These are phyloP conservation scores for Pygoscelis adeliae DNA, from an alignment of 2,113 vertebrate genomes.

Conservation along the genomic window DNA sequence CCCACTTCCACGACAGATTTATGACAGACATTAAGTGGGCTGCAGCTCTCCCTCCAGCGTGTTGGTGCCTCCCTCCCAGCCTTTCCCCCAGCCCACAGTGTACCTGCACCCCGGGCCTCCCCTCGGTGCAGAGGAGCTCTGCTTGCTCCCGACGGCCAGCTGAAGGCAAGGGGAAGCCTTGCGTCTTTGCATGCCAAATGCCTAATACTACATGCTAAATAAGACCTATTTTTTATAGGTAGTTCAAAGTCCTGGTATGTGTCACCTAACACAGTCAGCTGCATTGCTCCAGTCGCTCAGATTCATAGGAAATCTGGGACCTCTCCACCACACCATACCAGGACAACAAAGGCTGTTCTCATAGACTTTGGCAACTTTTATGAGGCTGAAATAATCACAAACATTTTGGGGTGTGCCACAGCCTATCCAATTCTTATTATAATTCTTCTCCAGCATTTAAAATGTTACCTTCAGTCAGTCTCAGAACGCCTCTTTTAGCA, in stretches of 20 bases:
- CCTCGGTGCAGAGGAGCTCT: neutral
- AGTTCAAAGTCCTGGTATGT: conserved; percentile 65
- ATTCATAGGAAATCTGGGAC: conserved; percentile 62
- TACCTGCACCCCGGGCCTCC: neutral
- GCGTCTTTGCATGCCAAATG: neutral
- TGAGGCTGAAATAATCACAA: conserved; percentile 56
- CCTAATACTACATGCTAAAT: conserved; percentile 22
- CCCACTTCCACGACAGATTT: neutral
- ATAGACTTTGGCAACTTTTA: conserved; percentile 57
- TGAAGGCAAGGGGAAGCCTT: neutral
- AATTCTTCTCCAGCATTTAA: conserved; percentile 38
- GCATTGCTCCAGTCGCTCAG: neutral
- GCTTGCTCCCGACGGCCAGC: neutral
- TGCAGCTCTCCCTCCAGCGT: neutral
- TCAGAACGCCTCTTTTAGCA: neutral
- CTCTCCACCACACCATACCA: conserved; percentile 40
- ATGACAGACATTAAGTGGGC: neutral
- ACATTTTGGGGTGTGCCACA: conserved; percentile 38
- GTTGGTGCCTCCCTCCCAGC: neutral
- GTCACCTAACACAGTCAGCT: conserved; percentile 68
- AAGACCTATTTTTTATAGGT: conserved; percentile 28
- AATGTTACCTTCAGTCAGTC: conserved; percentile 26
- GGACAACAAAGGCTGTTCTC: conserved; percentile 65
- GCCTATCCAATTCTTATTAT: conserved; percentile 52
- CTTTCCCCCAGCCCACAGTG: fast-evolving